A percentile compares a stretch with the other conserved stretches of the same genome.
phyloP scores from a whole-genome alignment of 2,113 vertebrate species.

The Mormyrus iriodes region DNA sequence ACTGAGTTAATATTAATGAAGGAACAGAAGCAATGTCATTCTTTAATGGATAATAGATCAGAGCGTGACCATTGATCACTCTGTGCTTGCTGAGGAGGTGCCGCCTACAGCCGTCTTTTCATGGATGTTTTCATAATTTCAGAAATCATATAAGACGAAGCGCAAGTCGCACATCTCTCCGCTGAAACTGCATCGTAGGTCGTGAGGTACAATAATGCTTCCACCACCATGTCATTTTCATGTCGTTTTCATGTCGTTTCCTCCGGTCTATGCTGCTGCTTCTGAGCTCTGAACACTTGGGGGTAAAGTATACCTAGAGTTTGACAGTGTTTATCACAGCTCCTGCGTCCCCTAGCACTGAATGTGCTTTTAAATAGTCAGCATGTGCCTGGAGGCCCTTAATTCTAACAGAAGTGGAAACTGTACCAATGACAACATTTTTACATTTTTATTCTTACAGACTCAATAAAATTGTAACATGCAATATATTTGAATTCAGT shows the following conservation, averaged over 20 bases:
- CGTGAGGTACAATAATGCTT: neutral
- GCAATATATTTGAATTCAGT: neutral
- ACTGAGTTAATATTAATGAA: conserved; percentile 59
- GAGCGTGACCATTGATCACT: conserved; percentile 42
- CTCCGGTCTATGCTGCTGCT: neutral
- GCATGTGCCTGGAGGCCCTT: neutral
- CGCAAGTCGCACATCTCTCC: neutral
- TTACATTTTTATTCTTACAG: neutral
- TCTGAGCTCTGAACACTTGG: neutral
- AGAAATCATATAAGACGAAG: conserved; percentile 31
- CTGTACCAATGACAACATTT: neutral
- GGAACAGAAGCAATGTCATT: conserved; percentile 44
- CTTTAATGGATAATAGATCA: conserved; percentile 55
- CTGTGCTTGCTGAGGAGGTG: conserved; percentile 38
- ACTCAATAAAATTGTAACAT: neutral
- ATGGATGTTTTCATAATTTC: conserved; percentile 36
- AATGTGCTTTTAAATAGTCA: neutral
- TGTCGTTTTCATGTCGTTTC: neutral
- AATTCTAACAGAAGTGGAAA: neutral
- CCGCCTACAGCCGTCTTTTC: conserved; percentile 31
- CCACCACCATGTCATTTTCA: neutral
- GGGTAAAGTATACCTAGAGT: neutral
- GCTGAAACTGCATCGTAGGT: neutral
- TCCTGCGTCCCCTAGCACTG: neutral
- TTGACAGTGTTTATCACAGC: neutral